Base-by-base conservation (phyloP, 2,113 vertebrate species). In the Dolichotis patagonum region DNA sequence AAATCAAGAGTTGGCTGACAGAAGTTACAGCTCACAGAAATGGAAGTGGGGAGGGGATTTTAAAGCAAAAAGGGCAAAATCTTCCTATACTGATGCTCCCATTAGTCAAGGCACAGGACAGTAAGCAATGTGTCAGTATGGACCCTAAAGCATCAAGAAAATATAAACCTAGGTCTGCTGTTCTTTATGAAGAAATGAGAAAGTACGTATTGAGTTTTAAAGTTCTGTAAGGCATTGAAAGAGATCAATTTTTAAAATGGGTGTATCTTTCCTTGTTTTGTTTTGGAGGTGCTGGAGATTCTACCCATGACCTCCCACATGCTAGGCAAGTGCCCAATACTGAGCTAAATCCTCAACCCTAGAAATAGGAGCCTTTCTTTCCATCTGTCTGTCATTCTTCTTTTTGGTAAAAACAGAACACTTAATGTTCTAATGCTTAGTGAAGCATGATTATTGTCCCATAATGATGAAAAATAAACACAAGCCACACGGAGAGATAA, bases 361-460 rank as follows among this genome's bases (percentile, higher is more conserved):
- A 78, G 75, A 49, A 26, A 49, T 17, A 49, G 43, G 43, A 19
- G 5, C 38, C 17, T 20, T 38, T 69, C 19, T 69, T 19, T 17
- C 11, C n/a, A 5, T n/a, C 20, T 73, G 38, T 38, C 26, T 71
- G 1, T 38, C 11, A 30, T 56, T 19, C 14, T 35, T 67, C 46
- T 32, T 85, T 77, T 49, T 32, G n/a, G 62, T 75, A 83, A 90
- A 93, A 89, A 84, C 10, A 91, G 32, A 95, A 95, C 63, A 92
- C 17, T 78, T 82, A 87, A 95, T 89, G 93, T 96, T 94, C 84
- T 89, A 96, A 95, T 63, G 52, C 81, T 90, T 95, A 93, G 87
- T 69, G 62, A 85, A 85, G 91, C 83, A 60, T 77, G 93, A 56
- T 11, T 38, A 3, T 82, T 95, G 96, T 93, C 95, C 75, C 71